Conservation (phyloP, 2,888 invertebrate species). For the Physocephala rufipes region DNA sequence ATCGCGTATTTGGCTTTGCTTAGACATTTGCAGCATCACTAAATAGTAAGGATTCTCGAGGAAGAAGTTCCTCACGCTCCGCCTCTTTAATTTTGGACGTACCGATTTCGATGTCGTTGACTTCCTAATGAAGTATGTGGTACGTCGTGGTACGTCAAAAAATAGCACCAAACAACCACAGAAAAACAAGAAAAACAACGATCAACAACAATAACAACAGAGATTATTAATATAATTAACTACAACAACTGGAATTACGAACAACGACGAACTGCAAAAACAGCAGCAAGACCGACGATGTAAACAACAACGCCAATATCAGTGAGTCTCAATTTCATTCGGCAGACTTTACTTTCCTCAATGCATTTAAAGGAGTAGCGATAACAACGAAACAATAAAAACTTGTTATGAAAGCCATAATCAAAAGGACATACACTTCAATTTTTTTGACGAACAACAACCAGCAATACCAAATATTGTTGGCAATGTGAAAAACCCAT, state of each 20-base stretch:
- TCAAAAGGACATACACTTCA: background rate
- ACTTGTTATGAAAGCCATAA: background rate
- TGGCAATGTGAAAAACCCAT: background rate
- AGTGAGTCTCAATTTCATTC: no score
- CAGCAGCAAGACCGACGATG: background rate
- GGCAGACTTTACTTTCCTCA: no score
- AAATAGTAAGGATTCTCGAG: no score
- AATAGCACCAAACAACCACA: conserved; percentile 24
- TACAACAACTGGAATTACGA: background rate
- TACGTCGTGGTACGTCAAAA: conserved; percentile 23
- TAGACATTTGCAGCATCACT: no score
- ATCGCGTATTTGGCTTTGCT: background rate
- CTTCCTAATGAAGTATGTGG: conserved; percentile 25
- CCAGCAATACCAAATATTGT: background rate
- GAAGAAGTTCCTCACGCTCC: no score
- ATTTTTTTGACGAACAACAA: background rate
- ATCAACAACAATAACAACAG: conserved; percentile 18
- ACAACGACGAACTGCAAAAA: background rate
- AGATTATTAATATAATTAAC: background rate
- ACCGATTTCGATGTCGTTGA: conserved; percentile 5
- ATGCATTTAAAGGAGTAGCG: no score
- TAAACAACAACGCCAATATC: background rate
- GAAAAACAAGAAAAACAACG: conserved; percentile 14
- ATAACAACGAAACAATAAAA: background rate
- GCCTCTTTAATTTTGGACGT: no score